Percentiles rank a stretch among this genome's conserved stretches.
These are phyloP conservation scores for Orchestia grillus DNA, from an alignment of 1,140 invertebrate genomes.

Conservation along the genomic window DNA sequence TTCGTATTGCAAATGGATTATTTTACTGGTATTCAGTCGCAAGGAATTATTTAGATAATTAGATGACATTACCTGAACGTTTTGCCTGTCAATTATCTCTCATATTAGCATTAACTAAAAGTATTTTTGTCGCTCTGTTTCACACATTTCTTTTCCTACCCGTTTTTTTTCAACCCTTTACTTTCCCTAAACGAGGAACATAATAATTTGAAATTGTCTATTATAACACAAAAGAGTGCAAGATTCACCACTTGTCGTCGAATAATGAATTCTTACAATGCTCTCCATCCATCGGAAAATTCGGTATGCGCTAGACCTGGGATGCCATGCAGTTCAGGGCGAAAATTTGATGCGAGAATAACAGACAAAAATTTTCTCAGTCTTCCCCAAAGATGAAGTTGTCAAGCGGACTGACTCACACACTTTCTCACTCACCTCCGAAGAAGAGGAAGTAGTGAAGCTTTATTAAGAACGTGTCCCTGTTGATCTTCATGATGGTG, in stretches of 20 bases:
- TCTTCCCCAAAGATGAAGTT: no score
- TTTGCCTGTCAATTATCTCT: not conserved
- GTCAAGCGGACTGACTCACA: not conserved
- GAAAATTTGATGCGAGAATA: not conserved
- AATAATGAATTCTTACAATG: no score
- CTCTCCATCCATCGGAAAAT: not conserved
- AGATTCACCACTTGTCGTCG: no score
- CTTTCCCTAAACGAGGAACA: no score
- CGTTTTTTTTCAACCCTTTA: no score
- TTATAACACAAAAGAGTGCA: no score
- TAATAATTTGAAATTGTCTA: not conserved
- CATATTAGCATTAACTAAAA: not conserved
- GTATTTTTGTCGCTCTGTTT: not conserved
- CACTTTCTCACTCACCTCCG: not conserved
- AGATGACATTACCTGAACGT: not conserved
- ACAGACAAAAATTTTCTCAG: no score
- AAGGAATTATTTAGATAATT: no score
- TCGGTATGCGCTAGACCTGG: not conserved
- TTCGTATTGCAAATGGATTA: not conserved
- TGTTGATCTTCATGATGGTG: not conserved
- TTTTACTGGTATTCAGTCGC: not conserved
- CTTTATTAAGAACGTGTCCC: not conserved
- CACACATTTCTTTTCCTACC: no score
- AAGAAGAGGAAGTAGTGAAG: conserved; percentile 23
- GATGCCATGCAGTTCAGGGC: not conserved